A percentile compares a stretch with the other conserved stretches of the same genome.
Conservation (phyloP, 2,888 invertebrate genomes). For the Dasypogon diadema region DNA sequence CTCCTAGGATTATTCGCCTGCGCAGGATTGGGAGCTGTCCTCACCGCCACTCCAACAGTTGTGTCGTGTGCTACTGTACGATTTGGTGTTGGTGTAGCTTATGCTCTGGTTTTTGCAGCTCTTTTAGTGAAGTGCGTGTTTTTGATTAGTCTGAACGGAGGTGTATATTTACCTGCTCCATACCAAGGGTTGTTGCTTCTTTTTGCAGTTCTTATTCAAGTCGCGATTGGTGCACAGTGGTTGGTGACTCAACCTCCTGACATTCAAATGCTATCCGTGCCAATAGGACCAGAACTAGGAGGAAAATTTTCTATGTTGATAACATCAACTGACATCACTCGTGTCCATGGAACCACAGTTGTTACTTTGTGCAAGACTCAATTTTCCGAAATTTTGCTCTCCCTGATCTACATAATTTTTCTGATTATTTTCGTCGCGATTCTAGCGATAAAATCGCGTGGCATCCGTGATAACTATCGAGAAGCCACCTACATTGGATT, state of each 20-base stretch:
- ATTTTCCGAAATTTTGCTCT: conserved; percentile 80
- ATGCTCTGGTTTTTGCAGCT: conserved; percentile 89
- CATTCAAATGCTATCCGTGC: conserved; percentile 69
- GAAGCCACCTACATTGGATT: conserved; percentile 94
- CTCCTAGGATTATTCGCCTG: conserved; percentile 85
- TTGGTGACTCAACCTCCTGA: conserved; percentile 82
- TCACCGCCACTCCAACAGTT: conserved; percentile 82
- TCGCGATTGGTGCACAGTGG: conserved; percentile 88
- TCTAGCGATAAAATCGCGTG: conserved; percentile 85
- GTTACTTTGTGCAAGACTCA: conserved; percentile 75
- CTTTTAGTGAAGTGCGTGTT: conserved; percentile 95
- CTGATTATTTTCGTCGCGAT: conserved; percentile 87
- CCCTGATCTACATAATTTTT: conserved; percentile 86
- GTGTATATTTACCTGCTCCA: conserved; percentile 91
- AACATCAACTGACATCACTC: conserved; percentile 61
- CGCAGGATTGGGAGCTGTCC: conserved; percentile 82
- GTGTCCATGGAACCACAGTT: conserved; percentile 63
- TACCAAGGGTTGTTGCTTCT: conserved; percentile 91
- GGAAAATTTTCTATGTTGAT: conserved; percentile 60
- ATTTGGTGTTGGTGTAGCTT: conserved; percentile 84
- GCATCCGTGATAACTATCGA: conserved; percentile 92
- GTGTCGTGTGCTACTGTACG: conserved; percentile 86
- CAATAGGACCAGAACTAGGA: conserved; percentile 62
- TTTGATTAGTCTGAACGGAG: conserved; percentile 89
- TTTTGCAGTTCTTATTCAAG: conserved; percentile 92